Conservation (phyloP, 2,113 vertebrate species). For the Hyperopisus bebe region DNA sequence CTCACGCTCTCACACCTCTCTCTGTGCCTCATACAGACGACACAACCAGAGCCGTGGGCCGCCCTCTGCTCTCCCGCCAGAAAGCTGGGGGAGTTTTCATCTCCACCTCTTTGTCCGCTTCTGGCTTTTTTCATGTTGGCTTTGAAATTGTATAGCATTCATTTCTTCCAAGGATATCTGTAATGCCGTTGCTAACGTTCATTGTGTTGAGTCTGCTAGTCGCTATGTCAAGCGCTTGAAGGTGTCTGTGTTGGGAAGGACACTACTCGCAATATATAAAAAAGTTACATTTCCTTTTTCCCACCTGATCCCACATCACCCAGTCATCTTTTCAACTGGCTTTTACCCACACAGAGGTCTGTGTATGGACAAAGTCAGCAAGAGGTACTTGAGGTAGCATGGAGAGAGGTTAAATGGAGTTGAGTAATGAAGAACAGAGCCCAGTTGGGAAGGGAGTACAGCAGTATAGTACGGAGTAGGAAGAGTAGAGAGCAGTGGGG, state of each 20-base stretch:
- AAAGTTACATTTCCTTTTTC: background rate
- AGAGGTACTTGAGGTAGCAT: background rate
- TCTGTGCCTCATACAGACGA: background rate
- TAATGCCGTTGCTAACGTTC: background rate
- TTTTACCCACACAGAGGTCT: background rate
- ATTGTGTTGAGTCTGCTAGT: background rate
- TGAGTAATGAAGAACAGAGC: background rate
- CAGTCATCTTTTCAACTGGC: background rate
- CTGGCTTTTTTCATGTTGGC: background rate
- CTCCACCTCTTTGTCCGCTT: background rate
- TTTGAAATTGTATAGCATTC: constrained; percentile 1
- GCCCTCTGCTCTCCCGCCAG: background rate
- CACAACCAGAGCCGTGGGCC: background rate
- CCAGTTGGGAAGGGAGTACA: background rate
- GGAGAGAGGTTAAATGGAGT: background rate
- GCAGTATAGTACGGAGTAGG: background rate
- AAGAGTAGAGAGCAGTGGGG: background rate
- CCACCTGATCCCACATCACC: background rate
- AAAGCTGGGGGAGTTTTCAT: background rate
- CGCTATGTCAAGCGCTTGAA: background rate
- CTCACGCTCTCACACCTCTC: background rate
- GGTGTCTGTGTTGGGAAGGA: background rate
- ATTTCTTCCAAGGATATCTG: constrained; percentile 1
- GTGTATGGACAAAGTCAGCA: background rate
- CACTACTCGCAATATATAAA: background rate